Conservation (phyloP, 2,888 invertebrate genomes). For the Plebejus argus region DNA sequence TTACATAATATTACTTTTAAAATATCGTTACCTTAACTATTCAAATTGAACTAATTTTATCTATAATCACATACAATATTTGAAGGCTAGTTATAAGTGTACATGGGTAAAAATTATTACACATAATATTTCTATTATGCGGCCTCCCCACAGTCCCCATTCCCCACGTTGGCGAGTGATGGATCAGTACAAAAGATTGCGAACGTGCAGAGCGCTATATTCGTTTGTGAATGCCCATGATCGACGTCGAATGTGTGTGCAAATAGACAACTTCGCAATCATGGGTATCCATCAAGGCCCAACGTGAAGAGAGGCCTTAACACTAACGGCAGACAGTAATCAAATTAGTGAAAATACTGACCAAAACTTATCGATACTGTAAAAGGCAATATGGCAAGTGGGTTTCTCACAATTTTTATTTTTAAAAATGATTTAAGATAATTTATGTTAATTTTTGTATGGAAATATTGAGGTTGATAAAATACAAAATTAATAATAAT, state of each 20-base stretch:
- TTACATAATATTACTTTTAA: neutral
- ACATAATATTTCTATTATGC: neutral
- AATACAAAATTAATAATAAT: neutral
- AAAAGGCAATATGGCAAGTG: conserved; percentile 29
- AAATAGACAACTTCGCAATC: neutral
- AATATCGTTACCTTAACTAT: neutral
- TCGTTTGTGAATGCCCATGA: neutral
- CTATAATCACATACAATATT: conserved; percentile 8
- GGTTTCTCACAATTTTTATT: conserved; percentile 11
- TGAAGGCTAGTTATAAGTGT: neutral
- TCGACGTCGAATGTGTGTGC: neutral
- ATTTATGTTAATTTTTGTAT: neutral
- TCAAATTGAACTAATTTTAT: conserved; percentile 5
- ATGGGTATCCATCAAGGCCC: neutral
- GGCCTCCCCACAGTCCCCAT: no score
- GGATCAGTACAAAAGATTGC: neutral
- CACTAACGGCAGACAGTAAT: conserved; percentile 13
- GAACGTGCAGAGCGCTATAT: neutral
- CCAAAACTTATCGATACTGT: conserved; percentile 22
- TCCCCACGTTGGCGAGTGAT: neutral
- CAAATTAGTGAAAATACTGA: conserved; percentile 39
- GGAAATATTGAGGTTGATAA: neutral
- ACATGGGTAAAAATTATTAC: neutral
- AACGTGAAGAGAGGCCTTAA: neutral
- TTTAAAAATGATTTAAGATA: neutral